Base-by-base conservation (phyloP, 1,140 invertebrate species). In the Ptiloglossa arizonensis region DNA sequence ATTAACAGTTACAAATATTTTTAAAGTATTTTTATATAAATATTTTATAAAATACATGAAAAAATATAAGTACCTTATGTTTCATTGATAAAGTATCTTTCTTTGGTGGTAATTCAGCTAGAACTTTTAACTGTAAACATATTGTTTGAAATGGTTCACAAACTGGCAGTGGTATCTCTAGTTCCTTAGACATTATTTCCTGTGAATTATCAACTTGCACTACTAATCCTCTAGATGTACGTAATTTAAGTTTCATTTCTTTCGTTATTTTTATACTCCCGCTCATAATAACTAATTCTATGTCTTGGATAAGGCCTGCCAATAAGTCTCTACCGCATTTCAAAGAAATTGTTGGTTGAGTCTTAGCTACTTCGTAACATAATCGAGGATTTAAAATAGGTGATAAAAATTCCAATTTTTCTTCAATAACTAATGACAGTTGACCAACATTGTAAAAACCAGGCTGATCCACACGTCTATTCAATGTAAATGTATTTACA, bases 21-120 rank as follows among this genome's bases (percentile, higher is more conserved):
- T 27, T 75, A 24, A 56, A 9, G 54, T 17, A 48, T 24, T 68
- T 67, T 27, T 15, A 5, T 19, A n/a, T 24, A 38, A 6, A 44
- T 3, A 24, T 35, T 59, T 29, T 48, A 15, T 24, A 72, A 11
- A 48, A 44, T 57, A 66, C 46, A 63, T 50, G 68, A 48, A 81
- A 66, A 70, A 41, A 11, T 29, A 60, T 62, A 81, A 73, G 91
- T 90, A 96, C 94, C 90, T 95, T 95, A 87, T 97, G 96, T 82
- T 97, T 95, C 89, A 96, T 94, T 48, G 93, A 94, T 83, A 94
- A 94, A 52, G 94, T 88, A 89, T 95, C 94, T 83, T 94, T 95
- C 82, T 95, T 95, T 2, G 95, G 94, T 24, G 95, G 95, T 54
- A 97, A 89, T 76, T 95, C 95, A 4, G 96, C 96, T 46, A 96